phyloP scores from a whole-genome alignment of 2,797 vertebrate species.

The Natrix natrix region DNA sequence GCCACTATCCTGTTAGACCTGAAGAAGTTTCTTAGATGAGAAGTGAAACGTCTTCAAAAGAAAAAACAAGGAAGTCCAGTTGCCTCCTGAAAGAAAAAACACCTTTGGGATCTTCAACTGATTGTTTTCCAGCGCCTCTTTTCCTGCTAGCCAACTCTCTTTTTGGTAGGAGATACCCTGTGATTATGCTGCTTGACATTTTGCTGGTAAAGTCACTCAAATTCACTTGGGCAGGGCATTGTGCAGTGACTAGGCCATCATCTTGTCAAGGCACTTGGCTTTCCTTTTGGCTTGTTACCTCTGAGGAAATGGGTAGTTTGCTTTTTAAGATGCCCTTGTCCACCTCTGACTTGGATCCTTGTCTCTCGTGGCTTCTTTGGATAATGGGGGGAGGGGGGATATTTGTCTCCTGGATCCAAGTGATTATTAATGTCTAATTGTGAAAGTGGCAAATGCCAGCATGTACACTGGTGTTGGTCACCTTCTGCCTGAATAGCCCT shows the following conservation, averaged over 20 bases:
- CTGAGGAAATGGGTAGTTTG: background rate
- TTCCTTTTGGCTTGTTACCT: background rate
- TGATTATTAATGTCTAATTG: background rate
- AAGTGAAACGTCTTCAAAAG: too few species aligned
- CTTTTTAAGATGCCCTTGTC: background rate
- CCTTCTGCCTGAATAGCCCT: background rate
- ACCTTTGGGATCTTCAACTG: background rate
- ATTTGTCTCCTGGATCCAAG: background rate
- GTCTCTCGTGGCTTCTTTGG: background rate
- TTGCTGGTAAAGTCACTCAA: background rate
- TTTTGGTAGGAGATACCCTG: background rate
- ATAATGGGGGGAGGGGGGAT: background rate
- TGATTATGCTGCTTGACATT: background rate
- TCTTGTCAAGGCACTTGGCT: background rate
- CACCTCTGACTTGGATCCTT: background rate
- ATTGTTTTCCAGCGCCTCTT: background rate
- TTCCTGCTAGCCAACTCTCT: background rate
- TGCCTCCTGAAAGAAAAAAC: too few species aligned
- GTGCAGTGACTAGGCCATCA: background rate
- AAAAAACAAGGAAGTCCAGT: too few species aligned
- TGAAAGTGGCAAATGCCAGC: background rate
- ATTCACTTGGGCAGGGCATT: background rate
- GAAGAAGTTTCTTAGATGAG: too few species aligned
- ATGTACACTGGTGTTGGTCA: background rate
- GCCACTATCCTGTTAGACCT: too few species aligned